Evolutionary conservation across 2,797 vertebrate species (phyloP), one percentile per base, ranked within the genome.

Genomic region (Tenualosa thibaudeaui): DNA sequence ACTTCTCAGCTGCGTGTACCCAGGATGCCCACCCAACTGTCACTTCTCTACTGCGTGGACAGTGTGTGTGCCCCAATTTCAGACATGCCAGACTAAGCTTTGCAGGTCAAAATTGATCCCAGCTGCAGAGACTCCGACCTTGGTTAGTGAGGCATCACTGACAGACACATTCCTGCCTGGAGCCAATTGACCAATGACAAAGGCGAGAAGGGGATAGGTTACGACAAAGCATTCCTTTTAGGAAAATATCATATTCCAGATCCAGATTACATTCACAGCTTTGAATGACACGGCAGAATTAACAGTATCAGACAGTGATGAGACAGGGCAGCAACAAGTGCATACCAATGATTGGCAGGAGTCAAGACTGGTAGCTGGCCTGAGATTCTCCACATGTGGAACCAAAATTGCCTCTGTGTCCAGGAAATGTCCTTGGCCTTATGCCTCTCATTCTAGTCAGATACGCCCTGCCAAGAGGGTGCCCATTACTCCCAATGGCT

Each of bases 371-470:
- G 62, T 87, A 87, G 84, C 78, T 46, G 19, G 82, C 62, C 65
- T 85, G 81, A 85, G 85, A 87, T 78, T 43, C 86, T 19, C 82
- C 68, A 87, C 85, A 81, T 58, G n/a, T 78, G 40, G 40, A 26
- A 40, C 31, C 24, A 58, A 85, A 15, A 86, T 75, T 81, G 86
- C 90, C 88, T 84, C 58, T 86, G 86, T 83, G 62, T 88, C 86
- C 86, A 31, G 40, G 17, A 13, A 62, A 62, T 31, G 26, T 68
- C 82, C 86, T 84, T 84, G 84, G 81, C 84, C 50, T 49, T 22
- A 53, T 85, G 50, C 88, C 84, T 22, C 81, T 68, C 83, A 88
- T 49, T 83, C 68, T 24, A 56, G 82, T 82, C 54, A 88, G 87
- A 81, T 88, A 5, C 31, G 58, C 68, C 51, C 71, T 46, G 50